Base-by-base conservation (phyloP, 2,113 vertebrate genomes). In the Psittacula cyanocephala region DNA sequence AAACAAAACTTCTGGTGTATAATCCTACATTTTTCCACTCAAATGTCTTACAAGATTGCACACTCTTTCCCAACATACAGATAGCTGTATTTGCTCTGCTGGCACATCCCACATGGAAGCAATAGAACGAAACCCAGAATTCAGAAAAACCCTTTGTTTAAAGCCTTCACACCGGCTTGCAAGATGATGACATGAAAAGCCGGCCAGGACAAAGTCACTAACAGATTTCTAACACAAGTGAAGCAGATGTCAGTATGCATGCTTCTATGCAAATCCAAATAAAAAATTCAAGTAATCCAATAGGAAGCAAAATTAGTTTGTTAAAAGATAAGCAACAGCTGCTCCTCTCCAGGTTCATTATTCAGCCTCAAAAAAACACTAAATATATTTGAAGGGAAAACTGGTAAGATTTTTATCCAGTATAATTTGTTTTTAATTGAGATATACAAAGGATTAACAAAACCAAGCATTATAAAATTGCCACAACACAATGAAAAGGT, bases 291-390 rank as follows among this genome's bases (percentile, higher is more conserved):
- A 80, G 33, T 63, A 82, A 89, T 78, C 33, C n/a, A 41, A 95
- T 29, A 77, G 64, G 84, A 91, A 92, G 75, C 74, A 92, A 96
- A 89, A 91, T 82, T 23, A 89, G 74, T 91, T 95, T 86, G 62
- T 82, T 92, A 93, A 50, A 95, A 71, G 63, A 65, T n/a, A 92
- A 94, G 90, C 65, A 96, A 96, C 85, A 97, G 93, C 88, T 94
- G 92, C 47, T 84, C 3, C 4, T 78, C 91, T 90, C 80, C 44
- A 75, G 60, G 39, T 64, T 94, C 55, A 79, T 84, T 92, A 94
- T 90, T 95, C 47, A 75, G 65, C 29, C 53, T 93, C 50, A 43
- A 95, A 86, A 49, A 92, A 92, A 62, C 24, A 25, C 41, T 93
- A 81, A 79, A 72, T 27, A 6, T 49, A 91, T 84, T 15, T 64